Evolutionary conservation across 2,888 invertebrate genomes (phyloP).

Genomic region (Oscheius myriophilus): DNA sequence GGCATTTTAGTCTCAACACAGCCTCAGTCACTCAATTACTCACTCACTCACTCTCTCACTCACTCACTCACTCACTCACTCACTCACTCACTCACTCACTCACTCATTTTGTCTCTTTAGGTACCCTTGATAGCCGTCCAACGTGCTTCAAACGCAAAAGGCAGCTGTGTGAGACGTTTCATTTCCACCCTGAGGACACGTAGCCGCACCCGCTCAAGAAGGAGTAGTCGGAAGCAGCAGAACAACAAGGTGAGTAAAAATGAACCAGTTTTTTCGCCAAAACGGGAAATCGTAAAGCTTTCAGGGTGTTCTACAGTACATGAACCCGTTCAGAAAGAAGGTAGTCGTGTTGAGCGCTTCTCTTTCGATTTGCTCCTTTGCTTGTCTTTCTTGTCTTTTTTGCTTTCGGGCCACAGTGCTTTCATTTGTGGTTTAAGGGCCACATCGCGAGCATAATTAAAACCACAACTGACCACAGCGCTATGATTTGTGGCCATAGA

Average conservation of each 20-base stretch:
- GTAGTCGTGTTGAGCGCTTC: conserved; percentile 22
- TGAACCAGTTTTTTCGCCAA: not conserved
- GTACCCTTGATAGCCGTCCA: conserved; percentile 57
- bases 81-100: too few relatives aligned
- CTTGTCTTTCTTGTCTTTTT: conserved; percentile 10
- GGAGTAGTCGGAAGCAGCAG: conserved; percentile 40
- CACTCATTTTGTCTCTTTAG: conserved; percentile 12
- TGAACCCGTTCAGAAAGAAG: conserved; percentile 34
- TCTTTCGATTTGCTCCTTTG: conserved; percentile 17
- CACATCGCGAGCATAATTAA: too few relatives aligned
- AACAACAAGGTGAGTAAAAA: conserved; percentile 40
- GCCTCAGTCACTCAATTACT: too few relatives aligned
- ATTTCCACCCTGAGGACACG: conserved; percentile 40
- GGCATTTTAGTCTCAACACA: too few relatives aligned
- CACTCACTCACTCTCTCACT: too few relatives aligned
- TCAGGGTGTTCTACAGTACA: conserved; percentile 30
- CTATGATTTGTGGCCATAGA: too few relatives aligned
- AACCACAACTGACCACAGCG: too few relatives aligned
- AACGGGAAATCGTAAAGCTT: not conserved
- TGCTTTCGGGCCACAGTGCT: not conserved
- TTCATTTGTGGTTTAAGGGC: not conserved
- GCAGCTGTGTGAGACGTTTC: conserved; percentile 48
- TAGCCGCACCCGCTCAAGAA: conserved; percentile 33
- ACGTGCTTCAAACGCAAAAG: conserved; percentile 44
- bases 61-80: too few relatives aligned